These are phyloP conservation scores for Botrylloides violaceus DNA, from an alignment of 23 tunicate genomes.

Conservation along the genomic window DNA sequence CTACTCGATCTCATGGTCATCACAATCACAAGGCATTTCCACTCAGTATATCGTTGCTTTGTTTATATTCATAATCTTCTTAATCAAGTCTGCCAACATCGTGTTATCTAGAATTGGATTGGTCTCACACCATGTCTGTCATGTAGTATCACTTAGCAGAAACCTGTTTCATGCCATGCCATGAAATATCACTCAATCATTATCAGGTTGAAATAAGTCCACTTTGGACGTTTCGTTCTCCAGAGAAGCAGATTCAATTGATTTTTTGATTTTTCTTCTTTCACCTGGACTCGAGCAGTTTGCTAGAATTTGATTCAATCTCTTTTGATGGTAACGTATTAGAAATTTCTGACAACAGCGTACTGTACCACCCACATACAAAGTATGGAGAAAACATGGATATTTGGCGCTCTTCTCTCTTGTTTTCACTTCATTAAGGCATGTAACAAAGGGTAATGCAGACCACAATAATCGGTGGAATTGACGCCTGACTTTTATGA, in stretches of 20 bases:
- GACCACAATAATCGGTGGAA: constrained; percentile 16
- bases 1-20: too few species aligned
- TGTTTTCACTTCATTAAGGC: neutral
- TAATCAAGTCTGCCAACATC: too few species aligned
- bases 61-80: too few species aligned
- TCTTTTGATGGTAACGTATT: constrained; percentile 8
- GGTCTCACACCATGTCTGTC: too few species aligned
- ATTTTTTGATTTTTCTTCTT: constrained; percentile 8
- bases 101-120: too few species aligned
- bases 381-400: constrained; percentile 23
- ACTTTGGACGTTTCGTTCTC: neutral
- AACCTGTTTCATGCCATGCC: too few species aligned
- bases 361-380: constrained; percentile 19
- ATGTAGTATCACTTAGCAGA: too few species aligned
- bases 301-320: neutral
- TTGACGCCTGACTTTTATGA: constrained; percentile 4
- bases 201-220: neutral
- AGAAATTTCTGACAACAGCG: constrained; percentile 25
- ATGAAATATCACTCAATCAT: neutral
- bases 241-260: constrained; percentile 5
- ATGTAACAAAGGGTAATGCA: constrained; percentile 13
- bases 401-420: too few species aligned
- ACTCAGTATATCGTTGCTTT: too few species aligned
- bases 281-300: constrained; percentile 23
- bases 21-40: too few species aligned